These are phyloP conservation scores for Steromphala cineraria DNA, from an alignment of 2,888 invertebrate species.

Conservation along the genomic window DNA sequence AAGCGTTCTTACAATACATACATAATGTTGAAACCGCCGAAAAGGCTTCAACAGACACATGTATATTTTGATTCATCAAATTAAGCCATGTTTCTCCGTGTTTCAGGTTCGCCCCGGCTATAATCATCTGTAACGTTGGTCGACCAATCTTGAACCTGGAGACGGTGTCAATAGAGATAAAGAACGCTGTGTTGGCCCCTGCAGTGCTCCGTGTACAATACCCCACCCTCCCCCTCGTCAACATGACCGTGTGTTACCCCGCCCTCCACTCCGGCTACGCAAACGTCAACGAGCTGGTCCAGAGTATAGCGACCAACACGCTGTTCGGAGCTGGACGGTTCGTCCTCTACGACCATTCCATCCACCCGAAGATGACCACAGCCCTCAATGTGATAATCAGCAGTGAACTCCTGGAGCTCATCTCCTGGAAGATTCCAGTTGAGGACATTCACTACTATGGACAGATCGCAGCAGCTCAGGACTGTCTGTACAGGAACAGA, in stretches of 20 bases:
- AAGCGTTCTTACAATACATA: no score
- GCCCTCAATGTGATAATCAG: background rate
- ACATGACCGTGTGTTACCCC: slow-evolving; percentile 1
- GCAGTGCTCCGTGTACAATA: background rate
- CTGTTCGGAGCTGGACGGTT: background rate
- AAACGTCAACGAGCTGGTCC: background rate
- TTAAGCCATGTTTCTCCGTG: no score
- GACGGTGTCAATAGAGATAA: no score
- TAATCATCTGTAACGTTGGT: no score
- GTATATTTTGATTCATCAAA: no score
- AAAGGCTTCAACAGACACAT: no score
- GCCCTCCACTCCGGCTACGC: slow-evolving; percentile 1
- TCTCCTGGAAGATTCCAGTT: slow-evolving; percentile 2
- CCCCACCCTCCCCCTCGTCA: background rate
- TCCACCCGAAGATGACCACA: background rate
- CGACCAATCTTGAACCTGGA: no score
- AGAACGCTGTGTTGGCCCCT: no score
- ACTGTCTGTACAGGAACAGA: slow-evolving; percentile 3
- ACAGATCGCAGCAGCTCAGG: background rate
- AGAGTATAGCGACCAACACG: background rate
- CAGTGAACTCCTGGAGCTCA: background rate
- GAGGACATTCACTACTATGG: background rate
- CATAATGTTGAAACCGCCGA: no score
- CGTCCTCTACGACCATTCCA: background rate
- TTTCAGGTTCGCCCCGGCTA: no score